Conservation (phyloP, 2,113 vertebrate genomes). For the Oxyruncus cristatus region DNA sequence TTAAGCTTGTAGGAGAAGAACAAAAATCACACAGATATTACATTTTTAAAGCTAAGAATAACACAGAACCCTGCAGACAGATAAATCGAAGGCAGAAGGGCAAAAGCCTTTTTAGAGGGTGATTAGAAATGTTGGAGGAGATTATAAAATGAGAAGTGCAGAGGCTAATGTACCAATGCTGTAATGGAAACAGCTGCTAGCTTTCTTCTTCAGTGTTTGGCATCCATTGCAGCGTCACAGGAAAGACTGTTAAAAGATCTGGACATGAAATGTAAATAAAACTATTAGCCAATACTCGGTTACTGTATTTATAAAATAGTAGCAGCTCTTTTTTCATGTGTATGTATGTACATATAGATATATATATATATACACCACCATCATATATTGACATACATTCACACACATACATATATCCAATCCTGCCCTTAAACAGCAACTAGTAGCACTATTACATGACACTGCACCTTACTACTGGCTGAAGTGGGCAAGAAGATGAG, state of each 20-base stretch:
- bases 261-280: constrained; percentile 52
- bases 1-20: not conserved
- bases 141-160: not conserved
- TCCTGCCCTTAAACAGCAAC: not conserved
- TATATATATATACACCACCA: not conserved
- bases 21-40: not conserved
- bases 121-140: not conserved
- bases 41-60: not conserved
- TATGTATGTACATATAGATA: rapidly evolving
- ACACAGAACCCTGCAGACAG: not conserved
- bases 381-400: not conserved
- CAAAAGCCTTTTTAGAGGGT: not conserved
- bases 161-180: constrained; percentile 17
- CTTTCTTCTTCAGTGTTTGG: constrained; percentile 53
- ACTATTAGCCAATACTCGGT: constrained; percentile 32
- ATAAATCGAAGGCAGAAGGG: not conserved
- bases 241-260: constrained; percentile 56
- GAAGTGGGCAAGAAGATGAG: not conserved
- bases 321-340: not conserved
- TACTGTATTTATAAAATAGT: constrained; percentile 3
- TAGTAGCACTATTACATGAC: not conserved
- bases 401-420: not conserved
- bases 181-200: constrained; percentile 68
- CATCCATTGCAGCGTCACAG: constrained; percentile 49
- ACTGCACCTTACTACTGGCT: not conserved